Evolutionary conservation across 1,140 invertebrate species (phyloP), one percentile per base, ranked within the genome.

Genomic region (Diuraphis noxia): DNA sequence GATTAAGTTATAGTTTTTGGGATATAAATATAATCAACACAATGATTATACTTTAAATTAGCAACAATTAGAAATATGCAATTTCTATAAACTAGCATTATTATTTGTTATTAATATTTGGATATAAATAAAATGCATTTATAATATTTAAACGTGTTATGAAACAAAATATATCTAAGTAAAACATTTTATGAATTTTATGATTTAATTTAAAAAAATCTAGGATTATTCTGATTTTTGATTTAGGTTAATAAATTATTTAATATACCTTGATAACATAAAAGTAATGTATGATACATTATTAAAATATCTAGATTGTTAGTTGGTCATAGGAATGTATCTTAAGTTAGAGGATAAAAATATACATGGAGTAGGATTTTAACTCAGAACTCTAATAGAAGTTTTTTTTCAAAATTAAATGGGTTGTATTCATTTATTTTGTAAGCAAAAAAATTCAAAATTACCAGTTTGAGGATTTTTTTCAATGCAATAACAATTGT

Each of bases 401-500:
- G n/a, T n/a, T 72, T 63, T 17, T 63, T 63, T n/a, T 63, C 19
- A 9, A 19, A 49, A 72, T 72, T 72, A n/a, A 72, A 72, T 72
- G n/a, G n/a, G 23, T 6, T 17, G 30, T 72, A 72, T 13, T n/a
- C 1, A 72, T n/a, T 34, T 6, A 72, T n/a, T n/a, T n/a, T 72
- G 56, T 17, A 17, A 6, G 6, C 17, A 52, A 19, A 56, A 72
- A n/a, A 46, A 43, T 43, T 38, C 34, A 86, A 49, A 79, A 79
- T 86, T 92, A 93, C 95, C 95, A 88, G 94, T 93, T 92, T 92
- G 89, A 84, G 95, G 95, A 94, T 98, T 96, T 93, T 99, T 99
- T 94, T 99, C 97, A 86, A 99, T 96, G 93, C 99, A 99, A 94
- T 99, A 99, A 94, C 99, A 99, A 93, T 95, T 96, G 93, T 99